Evolutionary conservation across 2,888 invertebrate genomes (phyloP).

Genomic region (Synergus laeviventris): DNA sequence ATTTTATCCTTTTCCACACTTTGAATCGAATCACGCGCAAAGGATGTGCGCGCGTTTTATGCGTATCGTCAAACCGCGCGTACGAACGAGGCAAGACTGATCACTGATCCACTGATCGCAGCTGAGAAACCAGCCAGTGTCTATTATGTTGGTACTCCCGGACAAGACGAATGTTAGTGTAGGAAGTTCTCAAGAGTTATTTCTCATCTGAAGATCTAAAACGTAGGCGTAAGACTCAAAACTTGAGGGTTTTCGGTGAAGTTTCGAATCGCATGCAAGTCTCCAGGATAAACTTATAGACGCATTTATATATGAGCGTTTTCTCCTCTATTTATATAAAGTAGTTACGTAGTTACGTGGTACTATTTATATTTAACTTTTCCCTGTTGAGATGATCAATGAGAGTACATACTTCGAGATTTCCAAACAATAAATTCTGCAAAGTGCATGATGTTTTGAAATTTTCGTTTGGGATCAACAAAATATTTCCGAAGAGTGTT

Average conservation of each 20-base stretch:
- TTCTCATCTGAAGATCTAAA: not conserved
- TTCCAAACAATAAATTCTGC: not conserved
- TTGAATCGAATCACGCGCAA: constrained; percentile 12
- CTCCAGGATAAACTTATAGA: not conserved
- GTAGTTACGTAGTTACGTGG: not conserved
- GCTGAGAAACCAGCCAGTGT: constrained; percentile 28
- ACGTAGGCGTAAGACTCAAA: not conserved
- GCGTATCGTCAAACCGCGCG: not conserved
- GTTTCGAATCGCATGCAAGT: not conserved
- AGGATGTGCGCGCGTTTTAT: not conserved
- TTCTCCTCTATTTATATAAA: not conserved
- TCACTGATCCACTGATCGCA: not conserved
- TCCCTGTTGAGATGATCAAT: not conserved
- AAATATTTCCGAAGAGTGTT: too few species aligned
- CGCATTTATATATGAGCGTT: not conserved
- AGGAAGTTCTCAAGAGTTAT: too few species aligned
- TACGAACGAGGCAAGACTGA: constrained; percentile 30
- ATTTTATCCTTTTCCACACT: not conserved
- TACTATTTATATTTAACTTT: not conserved
- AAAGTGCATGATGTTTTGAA: not conserved
- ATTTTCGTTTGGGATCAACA: too few species aligned
- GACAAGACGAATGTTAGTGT: too few species aligned
- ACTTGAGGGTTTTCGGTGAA: not conserved
- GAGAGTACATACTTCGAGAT: not conserved
- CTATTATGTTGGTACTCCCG: not conserved